phyloP scores from a whole-genome alignment of 2,888 invertebrate species.

The Hylaea fasciaria region DNA sequence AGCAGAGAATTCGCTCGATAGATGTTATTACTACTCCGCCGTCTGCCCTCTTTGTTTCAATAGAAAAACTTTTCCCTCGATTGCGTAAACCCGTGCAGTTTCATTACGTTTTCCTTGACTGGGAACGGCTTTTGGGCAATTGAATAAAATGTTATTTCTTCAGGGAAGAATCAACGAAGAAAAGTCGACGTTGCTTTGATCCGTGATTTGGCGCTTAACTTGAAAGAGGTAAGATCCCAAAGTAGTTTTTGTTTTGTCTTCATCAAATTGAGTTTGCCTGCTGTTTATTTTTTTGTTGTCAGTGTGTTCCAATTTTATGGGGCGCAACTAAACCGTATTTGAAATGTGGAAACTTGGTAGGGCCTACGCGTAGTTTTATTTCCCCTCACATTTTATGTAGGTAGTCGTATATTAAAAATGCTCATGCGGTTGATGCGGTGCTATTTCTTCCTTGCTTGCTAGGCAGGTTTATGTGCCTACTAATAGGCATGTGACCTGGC shows the following conservation, averaged over 20 bases:
- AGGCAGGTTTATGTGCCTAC: conserved; percentile 10
- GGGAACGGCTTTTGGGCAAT: conserved; percentile 35
- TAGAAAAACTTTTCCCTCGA: conserved; percentile 34
- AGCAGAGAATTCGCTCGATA: conserved; percentile 25
- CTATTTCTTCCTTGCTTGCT: conserved; percentile 2
- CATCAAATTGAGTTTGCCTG: conserved; percentile 26
- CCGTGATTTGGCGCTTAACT: conserved; percentile 25
- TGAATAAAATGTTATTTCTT: conserved; percentile 39
- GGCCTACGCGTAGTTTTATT: conserved; percentile 11
- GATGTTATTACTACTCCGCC: conserved; percentile 22
- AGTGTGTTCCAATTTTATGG: conserved; percentile 26
- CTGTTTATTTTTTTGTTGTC: conserved; percentile 16
- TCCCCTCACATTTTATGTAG: conserved; percentile 10
- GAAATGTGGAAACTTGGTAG: conserved; percentile 5
- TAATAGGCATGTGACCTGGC: conserved; percentile 10
- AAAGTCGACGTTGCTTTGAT: conserved; percentile 29
- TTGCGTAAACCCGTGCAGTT: conserved; percentile 31
- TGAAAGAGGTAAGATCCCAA: conserved; percentile 20
- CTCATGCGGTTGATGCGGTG: conserved; percentile 13
- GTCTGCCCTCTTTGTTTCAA: conserved; percentile 33
- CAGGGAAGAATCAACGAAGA: conserved; percentile 24
- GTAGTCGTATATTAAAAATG: conserved; percentile 16
- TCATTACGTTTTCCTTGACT: conserved; percentile 36
- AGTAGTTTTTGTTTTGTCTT: conserved; percentile 32
- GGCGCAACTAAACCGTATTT: conserved; percentile 10